Evolutionary conservation across 2,888 invertebrate species (phyloP), one percentile per base, ranked within the genome.

Genomic region (Stramonita haemastoma): DNA sequence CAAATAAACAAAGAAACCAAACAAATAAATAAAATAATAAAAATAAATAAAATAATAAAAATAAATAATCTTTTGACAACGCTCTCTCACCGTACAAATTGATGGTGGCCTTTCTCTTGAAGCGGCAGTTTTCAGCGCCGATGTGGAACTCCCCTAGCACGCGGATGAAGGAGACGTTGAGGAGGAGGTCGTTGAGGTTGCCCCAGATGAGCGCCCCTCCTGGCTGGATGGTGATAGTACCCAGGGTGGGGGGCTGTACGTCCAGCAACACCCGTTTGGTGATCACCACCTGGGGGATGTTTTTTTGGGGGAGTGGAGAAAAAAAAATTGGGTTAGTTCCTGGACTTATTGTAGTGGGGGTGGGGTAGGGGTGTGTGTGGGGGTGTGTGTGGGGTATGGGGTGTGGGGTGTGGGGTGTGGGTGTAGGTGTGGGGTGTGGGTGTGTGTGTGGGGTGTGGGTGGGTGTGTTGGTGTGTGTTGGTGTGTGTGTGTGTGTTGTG

Each of bases 61-160:
- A n/a, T n/a, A n/a, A n/a, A n/a, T n/a, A n/a, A n/a, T n/a, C n/a
- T n/a, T n/a, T n/a, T n/a, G n/a, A n/a, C n/a, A n/a, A n/a, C n/a
- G n/a, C 46, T 2, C 8, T 46, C 81, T 77, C 34, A 90, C 92
- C 92, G 15, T 87, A 87, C 26, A 93, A 91, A 13, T 86, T 87
- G 81, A 93, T 92, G 79, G 90, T 90, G 8, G 91, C 91, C 46
- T 89, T 89, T 66, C 87, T 90, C 79, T 29, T 36, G 87, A 92
- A 91, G 32, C 88, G 90, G 87, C 93, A 93, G 8, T 46, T 86
- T 56, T 90, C 89, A 70, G 90, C 90, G 34, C 92, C 92, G 29
- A 92, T 90, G 84, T 91, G 90, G 36, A 93, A 87, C 84, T 88
- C 90, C 26, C 92, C 93, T 26, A 85, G 22, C 22, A 93, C 89